These are phyloP conservation scores for Hystrix brachyura DNA, from an alignment of 2,113 vertebrate species.

Conservation along the genomic window DNA sequence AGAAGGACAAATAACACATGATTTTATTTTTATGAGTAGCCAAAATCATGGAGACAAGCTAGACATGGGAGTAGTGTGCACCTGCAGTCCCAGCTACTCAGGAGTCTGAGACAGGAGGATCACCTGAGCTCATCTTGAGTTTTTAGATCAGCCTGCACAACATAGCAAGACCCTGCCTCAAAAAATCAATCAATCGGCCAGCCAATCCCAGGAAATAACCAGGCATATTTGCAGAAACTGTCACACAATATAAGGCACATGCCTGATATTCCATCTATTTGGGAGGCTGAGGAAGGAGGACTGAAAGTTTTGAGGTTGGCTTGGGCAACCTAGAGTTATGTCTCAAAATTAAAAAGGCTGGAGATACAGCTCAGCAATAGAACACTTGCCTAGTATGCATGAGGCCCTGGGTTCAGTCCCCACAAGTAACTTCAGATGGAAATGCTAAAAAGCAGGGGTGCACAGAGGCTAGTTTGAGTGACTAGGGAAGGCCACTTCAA, in stretches of 20 bases:
- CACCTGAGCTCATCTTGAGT: not conserved
- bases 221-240: not conserved
- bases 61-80: not conserved
- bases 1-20: not conserved
- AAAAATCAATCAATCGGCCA: not conserved
- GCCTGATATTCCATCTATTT: not conserved
- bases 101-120: not conserved
- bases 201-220: not conserved
- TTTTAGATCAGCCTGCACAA: not conserved
- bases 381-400: not conserved
- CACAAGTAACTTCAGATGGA: not conserved
- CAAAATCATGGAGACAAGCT: not conserved
- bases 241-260: not conserved
- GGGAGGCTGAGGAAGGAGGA: not conserved
- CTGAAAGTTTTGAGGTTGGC: not conserved
- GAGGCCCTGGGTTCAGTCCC: not conserved
- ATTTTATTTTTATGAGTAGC: not conserved
- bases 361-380: not conserved
- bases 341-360: not conserved
- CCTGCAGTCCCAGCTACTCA: not conserved
- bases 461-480: not conserved
- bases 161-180: not conserved
- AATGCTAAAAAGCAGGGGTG: not conserved
- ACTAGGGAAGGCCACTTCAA: slow-evolving; percentile 6
- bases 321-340: not conserved